phyloP scores from a whole-genome alignment of 2,888 invertebrate genomes.

The Sinhomidia bicolor region DNA sequence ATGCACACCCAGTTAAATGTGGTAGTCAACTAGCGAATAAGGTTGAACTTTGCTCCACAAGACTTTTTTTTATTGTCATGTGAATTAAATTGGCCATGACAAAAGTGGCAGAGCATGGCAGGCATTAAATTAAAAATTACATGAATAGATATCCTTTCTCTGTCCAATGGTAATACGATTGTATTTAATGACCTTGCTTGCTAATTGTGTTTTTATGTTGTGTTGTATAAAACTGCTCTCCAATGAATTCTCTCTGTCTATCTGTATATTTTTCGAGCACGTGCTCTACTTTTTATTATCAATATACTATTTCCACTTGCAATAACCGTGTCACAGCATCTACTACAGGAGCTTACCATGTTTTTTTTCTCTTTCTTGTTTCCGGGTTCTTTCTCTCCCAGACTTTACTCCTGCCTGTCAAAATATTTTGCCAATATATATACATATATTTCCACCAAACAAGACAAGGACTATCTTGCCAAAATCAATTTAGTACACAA shows the following conservation, averaged over 20 bases:
- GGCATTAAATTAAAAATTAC: neutral
- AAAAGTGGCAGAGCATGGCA: neutral
- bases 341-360: neutral
- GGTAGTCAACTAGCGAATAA: neutral
- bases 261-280: constrained; percentile 17
- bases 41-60: neutral
- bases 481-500: no score
- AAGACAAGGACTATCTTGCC: no score
- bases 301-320: no score
- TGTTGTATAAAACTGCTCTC: neutral
- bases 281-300: neutral
- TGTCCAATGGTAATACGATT: neutral
- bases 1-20: neutral
- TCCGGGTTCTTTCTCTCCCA: constrained; percentile 34
- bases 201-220: neutral
- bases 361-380: neutral
- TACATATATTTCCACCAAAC: no score
- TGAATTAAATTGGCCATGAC: neutral
- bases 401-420: no score
- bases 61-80: neutral
- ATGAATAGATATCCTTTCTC: neutral
- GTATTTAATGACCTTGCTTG: neutral
- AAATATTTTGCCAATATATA: no score
- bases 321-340: no score
- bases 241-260: neutral